phyloP scores from a whole-genome alignment of 1,140 invertebrate species.

The Penaeus japonicus region DNA sequence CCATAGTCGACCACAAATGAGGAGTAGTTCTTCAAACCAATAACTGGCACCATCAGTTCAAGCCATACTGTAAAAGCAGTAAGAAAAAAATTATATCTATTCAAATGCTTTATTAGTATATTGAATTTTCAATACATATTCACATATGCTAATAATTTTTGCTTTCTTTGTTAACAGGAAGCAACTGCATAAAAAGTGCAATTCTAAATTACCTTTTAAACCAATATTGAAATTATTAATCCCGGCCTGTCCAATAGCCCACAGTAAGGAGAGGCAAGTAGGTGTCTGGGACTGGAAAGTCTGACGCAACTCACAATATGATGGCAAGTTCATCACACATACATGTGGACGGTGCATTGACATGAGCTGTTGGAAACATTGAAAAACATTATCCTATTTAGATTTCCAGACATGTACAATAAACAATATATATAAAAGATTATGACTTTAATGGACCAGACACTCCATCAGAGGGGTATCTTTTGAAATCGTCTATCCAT shows the following conservation, averaged over 20 bases:
- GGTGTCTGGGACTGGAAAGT: conserved; percentile 40
- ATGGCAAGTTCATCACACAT: conserved; percentile 33
- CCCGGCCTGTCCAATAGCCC: conserved; percentile 43
- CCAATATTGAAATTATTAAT: conserved; percentile 35
- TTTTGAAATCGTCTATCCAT: too few relatives aligned
- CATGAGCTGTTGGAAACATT: conserved; percentile 26
- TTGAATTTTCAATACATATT: not conserved
- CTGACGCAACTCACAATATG: conserved; percentile 43
- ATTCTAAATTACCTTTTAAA: conserved; percentile 23
- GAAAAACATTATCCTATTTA: not conserved
- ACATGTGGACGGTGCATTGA: conserved; percentile 34
- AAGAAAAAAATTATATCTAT: not conserved
- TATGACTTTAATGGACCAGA: too few relatives aligned
- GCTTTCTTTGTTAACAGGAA: too few relatives aligned
- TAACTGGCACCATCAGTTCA: conserved; percentile 40
- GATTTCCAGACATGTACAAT: too few relatives aligned
- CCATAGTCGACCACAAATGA: conserved; percentile 45
- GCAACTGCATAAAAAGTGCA: not conserved
- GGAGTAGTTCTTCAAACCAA: conserved; percentile 52
- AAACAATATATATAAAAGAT: too few relatives aligned
- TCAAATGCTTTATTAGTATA: not conserved
- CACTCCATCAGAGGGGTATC: too few relatives aligned
- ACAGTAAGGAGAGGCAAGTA: conserved; percentile 38
- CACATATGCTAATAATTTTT: too few relatives aligned
- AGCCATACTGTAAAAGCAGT: conserved; percentile 38